Percentiles rank a stretch among this genome's conserved stretches.
phyloP scores from a whole-genome alignment of 1,140 invertebrate species.

The Pentalonia nigronervosa region DNA sequence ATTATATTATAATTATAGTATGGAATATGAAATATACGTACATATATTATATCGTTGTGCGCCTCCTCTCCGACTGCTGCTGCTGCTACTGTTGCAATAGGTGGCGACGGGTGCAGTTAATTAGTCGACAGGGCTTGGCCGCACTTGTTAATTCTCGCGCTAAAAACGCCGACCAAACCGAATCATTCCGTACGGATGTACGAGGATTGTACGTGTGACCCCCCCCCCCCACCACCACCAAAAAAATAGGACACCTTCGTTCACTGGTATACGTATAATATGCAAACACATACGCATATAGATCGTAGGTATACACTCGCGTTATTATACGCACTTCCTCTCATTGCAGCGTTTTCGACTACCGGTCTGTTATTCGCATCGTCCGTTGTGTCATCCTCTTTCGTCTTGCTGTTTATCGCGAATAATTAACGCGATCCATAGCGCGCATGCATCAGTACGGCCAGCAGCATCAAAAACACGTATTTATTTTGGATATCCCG shows the following conservation, averaged over 20 bases:
- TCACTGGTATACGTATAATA: not conserved
- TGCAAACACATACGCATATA: not conserved
- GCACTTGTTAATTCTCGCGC: conserved; percentile 44
- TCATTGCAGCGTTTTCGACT: too few relatives aligned
- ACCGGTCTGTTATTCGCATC: too few relatives aligned
- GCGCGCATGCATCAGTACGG: too few relatives aligned
- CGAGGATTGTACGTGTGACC: not conserved
- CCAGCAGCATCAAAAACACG: too few relatives aligned
- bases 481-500: too few relatives aligned
- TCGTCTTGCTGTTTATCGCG: too few relatives aligned
- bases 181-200: conserved; percentile 14
- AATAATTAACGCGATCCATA: too few relatives aligned
- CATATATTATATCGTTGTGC: not conserved
- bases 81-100: not conserved
- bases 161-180: conserved; percentile 17
- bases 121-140: conserved; percentile 14
- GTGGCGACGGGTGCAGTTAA: conserved; percentile 50
- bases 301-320: too few relatives aligned
- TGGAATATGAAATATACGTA: conserved; percentile 1
- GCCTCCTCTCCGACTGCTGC: not conserved
- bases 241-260: not conserved
- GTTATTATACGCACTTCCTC: too few relatives aligned
- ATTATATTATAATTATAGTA: conserved; percentile 9
- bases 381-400: too few relatives aligned
- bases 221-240: not conserved